These are phyloP conservation scores for Pollenia amentaria DNA, from an alignment of 2,888 invertebrate species.

Conservation along the genomic window DNA sequence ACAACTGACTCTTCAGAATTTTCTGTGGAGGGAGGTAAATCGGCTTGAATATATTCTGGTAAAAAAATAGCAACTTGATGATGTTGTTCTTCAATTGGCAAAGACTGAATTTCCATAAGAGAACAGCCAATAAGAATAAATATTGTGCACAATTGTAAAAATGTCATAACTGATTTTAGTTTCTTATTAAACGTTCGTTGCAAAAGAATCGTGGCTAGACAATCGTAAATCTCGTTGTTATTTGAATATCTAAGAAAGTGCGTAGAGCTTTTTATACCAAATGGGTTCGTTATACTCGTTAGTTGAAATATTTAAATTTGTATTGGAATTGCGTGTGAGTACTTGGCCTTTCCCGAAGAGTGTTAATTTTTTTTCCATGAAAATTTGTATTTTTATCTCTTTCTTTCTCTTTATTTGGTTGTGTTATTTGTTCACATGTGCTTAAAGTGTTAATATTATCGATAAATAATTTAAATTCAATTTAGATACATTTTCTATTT, in stretches of 20 bases:
- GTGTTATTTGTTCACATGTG: conserved; percentile 41
- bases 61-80: conserved; percentile 66
- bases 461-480: conserved; percentile 27
- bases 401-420: background rate
- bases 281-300: background rate
- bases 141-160: conserved; percentile 15
- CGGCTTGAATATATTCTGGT: conserved; percentile 43
- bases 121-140: conserved; percentile 6
- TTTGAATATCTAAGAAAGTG: background rate
- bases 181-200: background rate
- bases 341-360: background rate
- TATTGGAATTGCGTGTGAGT: background rate
- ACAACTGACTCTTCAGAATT: conserved; percentile 24
- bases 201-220: background rate
- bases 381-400: conserved; percentile 5
- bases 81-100: conserved; percentile 38
- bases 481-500: conserved; percentile 14
- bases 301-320: background rate
- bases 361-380: background rate
- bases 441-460: conserved; percentile 34
- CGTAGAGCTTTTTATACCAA: conserved; percentile 53
- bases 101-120: conserved; percentile 6
- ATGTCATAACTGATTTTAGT: conserved; percentile 18
- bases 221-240: background rate
- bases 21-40: conserved; percentile 47